Base-by-base conservation (phyloP, 2,797 vertebrate species). In the Hippopotamyrus pictus region DNA sequence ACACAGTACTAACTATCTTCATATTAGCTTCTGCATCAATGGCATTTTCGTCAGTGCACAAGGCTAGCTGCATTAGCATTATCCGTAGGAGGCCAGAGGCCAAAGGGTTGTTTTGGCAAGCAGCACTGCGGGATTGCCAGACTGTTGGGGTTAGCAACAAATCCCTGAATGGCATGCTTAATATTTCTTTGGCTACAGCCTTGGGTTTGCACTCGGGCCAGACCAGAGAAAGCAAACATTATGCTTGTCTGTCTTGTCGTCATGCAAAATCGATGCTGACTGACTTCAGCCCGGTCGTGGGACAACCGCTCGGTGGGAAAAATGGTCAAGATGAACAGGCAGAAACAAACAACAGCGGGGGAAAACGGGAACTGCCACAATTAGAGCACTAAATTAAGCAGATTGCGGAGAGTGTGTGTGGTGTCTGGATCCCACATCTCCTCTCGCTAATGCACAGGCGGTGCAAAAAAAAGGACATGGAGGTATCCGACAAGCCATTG, bases 181-280 rank as follows among this genome's bases (percentile, higher is more conserved):
- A 90, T 90, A 88, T 90, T 91, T 89, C 91, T 92, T 90, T 90
- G 89, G 82, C 90, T 91, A 89, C 91, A 88, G 89, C 88, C 87
- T 90, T 91, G 90, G 89, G 90, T 90, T 92, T 93, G 91, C 90
- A 88, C 62, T 90, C 46, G 41, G 89, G 91, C 92, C 92, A 93
- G 90, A 93, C 91, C 90, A 91, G 54, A 90, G 65, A 92, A 92
- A 91, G 89, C 90, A 92, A 92, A 92, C 92, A 92, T 92, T 92
- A 91, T 90, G 88, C 89, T 91, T 91, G 90, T 93, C 91, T 91
- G 76, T 88, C 89, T 85, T 85, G 83, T 91, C 91, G 89, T 91
- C 91, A 91, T 90, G 90, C 90, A 92, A 91, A 91, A 91, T 91
- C 65, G 88, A 91, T 89, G 76, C 87, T 83, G 90, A 86, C 86